A percentile compares a stretch with the other conserved stretches of the same genome.
These are phyloP conservation scores for Phocides pigmalion DNA, from an alignment of 1,140 invertebrate species.

Conservation along the genomic window DNA sequence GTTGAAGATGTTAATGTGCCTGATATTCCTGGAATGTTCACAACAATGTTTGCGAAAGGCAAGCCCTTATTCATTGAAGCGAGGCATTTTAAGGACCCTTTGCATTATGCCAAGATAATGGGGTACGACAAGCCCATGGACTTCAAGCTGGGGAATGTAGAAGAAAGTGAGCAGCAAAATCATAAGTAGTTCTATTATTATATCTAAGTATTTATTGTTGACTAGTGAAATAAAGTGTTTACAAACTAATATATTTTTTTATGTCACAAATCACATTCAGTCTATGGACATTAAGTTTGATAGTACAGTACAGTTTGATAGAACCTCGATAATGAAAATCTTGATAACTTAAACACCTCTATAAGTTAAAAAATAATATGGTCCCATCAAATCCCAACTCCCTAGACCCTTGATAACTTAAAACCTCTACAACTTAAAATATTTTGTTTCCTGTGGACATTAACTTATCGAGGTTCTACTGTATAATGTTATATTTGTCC, in stretches of 20 bases:
- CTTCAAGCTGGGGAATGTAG: slow-evolving; percentile 85
- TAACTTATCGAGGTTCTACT: no score
- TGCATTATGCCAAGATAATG: slow-evolving; percentile 93
- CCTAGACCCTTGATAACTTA: no score
- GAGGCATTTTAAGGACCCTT: slow-evolving; percentile 86
- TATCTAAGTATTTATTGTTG: slow-evolving; percentile 39
- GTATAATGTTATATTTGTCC: no score
- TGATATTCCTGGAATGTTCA: slow-evolving; percentile 92
- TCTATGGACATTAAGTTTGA: no score
- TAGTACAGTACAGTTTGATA: no score
- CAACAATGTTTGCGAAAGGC: slow-evolving; percentile 88
- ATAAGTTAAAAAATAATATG: no score
- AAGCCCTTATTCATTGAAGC: slow-evolving; percentile 91
- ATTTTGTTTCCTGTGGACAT: no score
- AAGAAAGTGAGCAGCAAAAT: slow-evolving; percentile 45
- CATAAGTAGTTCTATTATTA: slow-evolving; percentile 43
- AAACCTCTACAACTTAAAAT: no score
- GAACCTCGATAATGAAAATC: no score
- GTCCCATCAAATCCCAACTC: no score
- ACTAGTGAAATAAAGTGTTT: slow-evolving; percentile 32
- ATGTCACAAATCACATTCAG: not conserved
- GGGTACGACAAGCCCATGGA: slow-evolving; percentile 96
- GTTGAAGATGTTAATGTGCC: slow-evolving; percentile 90
- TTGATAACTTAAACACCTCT: no score
- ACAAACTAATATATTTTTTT: not conserved